These are phyloP conservation scores for Oikopleura albicans DNA, from an alignment of 23 tunicate genomes.

Conservation along the genomic window DNA sequence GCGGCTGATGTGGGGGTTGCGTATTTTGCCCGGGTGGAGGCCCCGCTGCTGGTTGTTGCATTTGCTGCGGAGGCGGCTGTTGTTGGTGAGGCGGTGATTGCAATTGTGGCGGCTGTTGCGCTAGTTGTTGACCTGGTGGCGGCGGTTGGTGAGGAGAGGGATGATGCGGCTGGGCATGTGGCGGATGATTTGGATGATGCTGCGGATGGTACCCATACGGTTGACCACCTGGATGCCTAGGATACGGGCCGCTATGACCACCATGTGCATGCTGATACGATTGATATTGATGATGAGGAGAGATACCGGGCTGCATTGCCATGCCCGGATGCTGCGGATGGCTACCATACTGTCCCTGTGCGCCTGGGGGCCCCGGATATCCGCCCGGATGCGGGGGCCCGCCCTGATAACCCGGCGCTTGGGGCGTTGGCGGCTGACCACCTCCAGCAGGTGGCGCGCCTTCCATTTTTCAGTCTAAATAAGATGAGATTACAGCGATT, in stretches of 20 bases:
- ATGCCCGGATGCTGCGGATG: neutral
- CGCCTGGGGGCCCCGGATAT: neutral
- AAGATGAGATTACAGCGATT: neutral
- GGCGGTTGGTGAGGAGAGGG: neutral
- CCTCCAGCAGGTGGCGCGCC: neutral
- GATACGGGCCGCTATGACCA: neutral
- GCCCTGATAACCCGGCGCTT: neutral
- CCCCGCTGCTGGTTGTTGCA: too few relatives aligned
- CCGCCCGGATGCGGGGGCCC: neutral
- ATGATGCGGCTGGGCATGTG: neutral
- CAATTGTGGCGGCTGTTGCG: neutral
- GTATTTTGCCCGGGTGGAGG: too few relatives aligned
- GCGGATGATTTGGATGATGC: neutral
- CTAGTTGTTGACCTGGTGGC: conserved; percentile 1
- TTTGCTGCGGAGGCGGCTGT: neutral
- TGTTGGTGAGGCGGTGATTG: neutral
- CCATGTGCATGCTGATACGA: neutral
- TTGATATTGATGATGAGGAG: neutral
- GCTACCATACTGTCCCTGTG: neutral
- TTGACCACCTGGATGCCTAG: neutral
- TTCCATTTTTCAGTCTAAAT: neutral
- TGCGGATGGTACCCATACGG: neutral
- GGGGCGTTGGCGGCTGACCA: neutral
- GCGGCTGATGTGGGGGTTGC: neutral
- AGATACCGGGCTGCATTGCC: neutral